Base-by-base conservation (phyloP, 2,888 invertebrate genomes). In the Carcina quercana region DNA sequence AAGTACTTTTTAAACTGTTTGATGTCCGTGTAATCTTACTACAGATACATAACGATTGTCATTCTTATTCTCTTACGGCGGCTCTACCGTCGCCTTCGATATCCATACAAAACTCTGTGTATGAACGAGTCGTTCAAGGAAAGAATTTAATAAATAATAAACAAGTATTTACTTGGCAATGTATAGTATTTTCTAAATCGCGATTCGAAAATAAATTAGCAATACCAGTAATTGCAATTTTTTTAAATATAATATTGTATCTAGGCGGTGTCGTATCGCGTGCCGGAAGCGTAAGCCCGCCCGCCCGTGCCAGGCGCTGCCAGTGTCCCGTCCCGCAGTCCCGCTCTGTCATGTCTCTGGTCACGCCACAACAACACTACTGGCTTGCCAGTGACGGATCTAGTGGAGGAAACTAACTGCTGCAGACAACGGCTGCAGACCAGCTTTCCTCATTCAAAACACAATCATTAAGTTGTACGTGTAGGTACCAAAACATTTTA, bases 321-420 rank as follows among this genome's bases (percentile, higher is more conserved):
- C 50, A 54, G 53, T 57, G 49, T 48, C 61, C 58, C 59, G 59
- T 62, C 54, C 58, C 42, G 51, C 48, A 55, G 58, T 55, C 58
- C 51, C 57, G 62, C 57, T 62, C 66, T 69, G 74, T 72, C 79
- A 70, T 72, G 72, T 78, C 60, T 52, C 62, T 56, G 61, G 70
- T 74, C 79, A 79, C 80, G 79, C 70, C 55, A 74, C 45, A 34
- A 19, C 38, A 28, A 33, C 43, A 45, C 42, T 41, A 29, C 41
- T 25, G 25, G 44, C 45, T 46, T 48, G 50, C 50, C 46, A 20
- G 20, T 20, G 47, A 46, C 47, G 36, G 26, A 11, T 19, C 15
- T 8, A n/a, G 20, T 10, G 20, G 20, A 20, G n/a, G 20, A 20
- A 20, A 28, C 25, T 19, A 22, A 15, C 25, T 28, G 13, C 27